Evolutionary conservation across 1,140 invertebrate genomes (phyloP).

Genomic region (Drosophila ohnishii): DNA sequence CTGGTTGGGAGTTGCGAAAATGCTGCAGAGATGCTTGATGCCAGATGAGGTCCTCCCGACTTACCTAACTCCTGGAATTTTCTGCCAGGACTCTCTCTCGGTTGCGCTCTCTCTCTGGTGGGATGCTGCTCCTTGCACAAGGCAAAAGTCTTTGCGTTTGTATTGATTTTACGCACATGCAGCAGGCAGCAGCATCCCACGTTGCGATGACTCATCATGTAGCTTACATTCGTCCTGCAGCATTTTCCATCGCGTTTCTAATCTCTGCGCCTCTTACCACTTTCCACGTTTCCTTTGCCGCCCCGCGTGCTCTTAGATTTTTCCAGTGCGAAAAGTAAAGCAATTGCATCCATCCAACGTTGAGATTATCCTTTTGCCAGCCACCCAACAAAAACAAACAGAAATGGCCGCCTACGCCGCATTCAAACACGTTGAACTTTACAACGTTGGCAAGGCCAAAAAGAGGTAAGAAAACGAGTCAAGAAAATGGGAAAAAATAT

Average conservation of each 20-base stretch:
- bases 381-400: conserved; percentile 42
- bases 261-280: conserved; percentile 1
- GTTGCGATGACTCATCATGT: conserved; percentile 29
- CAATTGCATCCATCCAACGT: conserved; percentile 35
- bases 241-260: conserved; percentile 34
- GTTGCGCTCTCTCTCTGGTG: conserved; percentile 4
- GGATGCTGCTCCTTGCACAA: conserved; percentile 39
- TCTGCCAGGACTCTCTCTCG: conserved; percentile 1
- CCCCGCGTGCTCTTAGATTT: conserved; percentile 37
- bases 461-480: conserved; percentile 84
- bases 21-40: conserved; percentile 28
- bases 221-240: conserved; percentile 38
- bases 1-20: conserved; percentile 10
- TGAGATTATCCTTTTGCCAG: conserved; percentile 51
- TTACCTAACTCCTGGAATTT: conserved; percentile 22
- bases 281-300: not conserved
- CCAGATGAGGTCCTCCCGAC: conserved; percentile 5
- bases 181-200: conserved; percentile 38
- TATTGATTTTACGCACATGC: conserved; percentile 63
- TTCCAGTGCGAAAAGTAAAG: conserved; percentile 49
- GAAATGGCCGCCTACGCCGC: conserved; percentile 88
- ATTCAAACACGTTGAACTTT: conserved; percentile 88
- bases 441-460: conserved; percentile 88
- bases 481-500: conserved; percentile 1
- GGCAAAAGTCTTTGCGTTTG: not conserved